A percentile compares a stretch with the other conserved stretches of the same genome.
These are phyloP conservation scores for Orgyia antiqua DNA, from an alignment of 2,888 invertebrate genomes.

Conservation along the genomic window DNA sequence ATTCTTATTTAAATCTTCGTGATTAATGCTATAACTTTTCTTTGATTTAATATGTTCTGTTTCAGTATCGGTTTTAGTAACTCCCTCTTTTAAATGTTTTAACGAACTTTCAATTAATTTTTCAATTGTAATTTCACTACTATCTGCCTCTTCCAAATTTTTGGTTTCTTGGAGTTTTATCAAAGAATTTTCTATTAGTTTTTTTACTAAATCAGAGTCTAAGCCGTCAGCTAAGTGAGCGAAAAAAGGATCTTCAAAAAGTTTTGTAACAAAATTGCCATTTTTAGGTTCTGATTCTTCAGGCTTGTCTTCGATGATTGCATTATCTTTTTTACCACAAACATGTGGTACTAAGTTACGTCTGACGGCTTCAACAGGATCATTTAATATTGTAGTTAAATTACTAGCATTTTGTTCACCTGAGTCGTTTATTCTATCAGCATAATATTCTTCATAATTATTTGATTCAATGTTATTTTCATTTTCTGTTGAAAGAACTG, in stretches of 20 bases:
- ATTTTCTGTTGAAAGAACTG: slow-evolving; percentile 45
- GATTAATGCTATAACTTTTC: slow-evolving; percentile 36
- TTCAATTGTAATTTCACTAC: slow-evolving; percentile 64
- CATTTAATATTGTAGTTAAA: slow-evolving; percentile 78
- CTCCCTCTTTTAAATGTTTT: slow-evolving; percentile 60
- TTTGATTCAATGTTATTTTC: slow-evolving; percentile 45
- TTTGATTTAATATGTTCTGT: slow-evolving; percentile 34
- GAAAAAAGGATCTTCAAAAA: slow-evolving; percentile 81
- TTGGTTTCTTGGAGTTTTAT: slow-evolving; percentile 77
- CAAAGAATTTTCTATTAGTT: slow-evolving; percentile 82
- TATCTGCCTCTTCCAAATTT: slow-evolving; percentile 64
- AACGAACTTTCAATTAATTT: slow-evolving; percentile 72
- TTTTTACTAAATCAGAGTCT: slow-evolving; percentile 80
- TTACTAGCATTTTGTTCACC: slow-evolving; percentile 22
- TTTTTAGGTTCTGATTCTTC: slow-evolving; percentile 40
- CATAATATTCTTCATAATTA: slow-evolving; percentile 64
- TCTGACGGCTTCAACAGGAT: slow-evolving; percentile 87
- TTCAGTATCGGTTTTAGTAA: slow-evolving; percentile 26
- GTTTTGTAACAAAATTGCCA: slow-evolving; percentile 75
- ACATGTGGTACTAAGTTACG: slow-evolving; percentile 87
- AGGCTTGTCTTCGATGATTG: slow-evolving; percentile 15
- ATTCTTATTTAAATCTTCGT: slow-evolving; percentile 34
- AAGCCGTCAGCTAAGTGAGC: slow-evolving; percentile 80
- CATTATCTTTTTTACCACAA: slow-evolving; percentile 80
- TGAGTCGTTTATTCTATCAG: slow-evolving; percentile 34